A percentile compares a stretch with the other conserved stretches of the same genome.
Evolutionary conservation across 2,797 vertebrate genomes (phyloP).

Genomic region (Gallirallus australis): DNA sequence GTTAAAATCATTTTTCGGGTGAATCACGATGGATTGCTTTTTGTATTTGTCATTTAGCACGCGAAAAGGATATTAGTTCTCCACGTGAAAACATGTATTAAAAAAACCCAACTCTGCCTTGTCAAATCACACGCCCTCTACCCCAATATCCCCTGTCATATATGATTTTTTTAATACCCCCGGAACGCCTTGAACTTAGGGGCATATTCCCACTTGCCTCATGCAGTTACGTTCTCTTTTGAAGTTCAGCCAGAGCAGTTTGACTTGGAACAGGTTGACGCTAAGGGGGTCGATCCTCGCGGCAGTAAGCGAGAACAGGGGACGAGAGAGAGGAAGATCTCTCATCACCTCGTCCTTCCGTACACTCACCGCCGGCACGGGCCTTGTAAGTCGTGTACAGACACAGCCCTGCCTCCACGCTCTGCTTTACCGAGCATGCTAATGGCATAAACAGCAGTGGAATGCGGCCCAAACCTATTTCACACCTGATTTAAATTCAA

Average conservation of each 20-base stretch:
- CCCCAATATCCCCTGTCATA: neutral
- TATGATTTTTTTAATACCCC: neutral
- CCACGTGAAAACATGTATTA: neutral
- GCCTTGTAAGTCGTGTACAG: constrained; percentile 52
- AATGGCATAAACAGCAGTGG: constrained; percentile 20
- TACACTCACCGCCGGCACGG: neutral
- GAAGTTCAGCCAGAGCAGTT: neutral
- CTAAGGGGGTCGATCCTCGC: neutral
- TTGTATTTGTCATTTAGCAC: neutral
- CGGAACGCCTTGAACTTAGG: neutral
- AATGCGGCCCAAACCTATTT: constrained; percentile 37
- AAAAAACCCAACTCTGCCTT: neutral
- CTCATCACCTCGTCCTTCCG: neutral
- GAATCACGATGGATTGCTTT: constrained; percentile 15
- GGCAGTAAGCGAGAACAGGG: constrained; percentile 5
- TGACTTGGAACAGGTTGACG: neutral
- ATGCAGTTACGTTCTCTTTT: neutral
- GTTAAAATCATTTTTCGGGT: neutral
- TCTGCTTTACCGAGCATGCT: neutral
- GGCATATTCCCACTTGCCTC: neutral
- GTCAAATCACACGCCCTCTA: neutral
- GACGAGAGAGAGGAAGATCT: neutral
- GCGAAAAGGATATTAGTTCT: neutral
- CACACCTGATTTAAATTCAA: neutral
- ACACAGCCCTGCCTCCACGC: constrained; percentile 43